These are phyloP conservation scores for Rhynchomys soricoides DNA, from an alignment of 2,113 vertebrate species.

Conservation along the genomic window DNA sequence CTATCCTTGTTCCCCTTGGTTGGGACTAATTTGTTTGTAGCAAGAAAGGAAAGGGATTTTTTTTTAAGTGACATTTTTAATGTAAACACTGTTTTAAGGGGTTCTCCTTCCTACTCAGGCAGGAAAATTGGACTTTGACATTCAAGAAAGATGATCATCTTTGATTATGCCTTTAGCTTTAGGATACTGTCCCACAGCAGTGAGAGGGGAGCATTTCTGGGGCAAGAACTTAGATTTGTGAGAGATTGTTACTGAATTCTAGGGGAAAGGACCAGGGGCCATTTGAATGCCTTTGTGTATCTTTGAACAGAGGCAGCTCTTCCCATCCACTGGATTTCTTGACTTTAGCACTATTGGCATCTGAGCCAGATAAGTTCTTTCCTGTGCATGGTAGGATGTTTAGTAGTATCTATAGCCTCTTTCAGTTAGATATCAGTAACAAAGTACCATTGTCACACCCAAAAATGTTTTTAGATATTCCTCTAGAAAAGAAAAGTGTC, in stretches of 20 bases:
- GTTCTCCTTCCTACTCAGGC: slow-evolving; percentile 15
- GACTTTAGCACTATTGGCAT: background rate
- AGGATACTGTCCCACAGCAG: slow-evolving; percentile 4
- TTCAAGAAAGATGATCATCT: slow-evolving; percentile 25
- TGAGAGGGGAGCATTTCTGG: background rate
- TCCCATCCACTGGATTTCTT: background rate
- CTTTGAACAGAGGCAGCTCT: background rate
- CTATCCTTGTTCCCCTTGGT: slow-evolving; percentile 56
- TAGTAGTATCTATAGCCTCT: background rate
- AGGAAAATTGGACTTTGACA: background rate
- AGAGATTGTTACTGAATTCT: slow-evolving; percentile 41
- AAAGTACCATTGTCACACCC: background rate
- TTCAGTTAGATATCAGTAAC: background rate
- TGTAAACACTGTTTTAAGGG: slow-evolving; percentile 46
- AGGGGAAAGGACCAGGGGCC: background rate
- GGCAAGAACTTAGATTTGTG: background rate
- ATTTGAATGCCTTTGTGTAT: background rate
- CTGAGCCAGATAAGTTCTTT: background rate
- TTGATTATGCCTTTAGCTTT: slow-evolving; percentile 2
- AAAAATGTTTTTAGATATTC: slow-evolving; percentile 1
- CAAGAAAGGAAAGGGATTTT: slow-evolving; percentile 64
- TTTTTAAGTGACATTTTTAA: slow-evolving; percentile 49
- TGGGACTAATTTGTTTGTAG: slow-evolving; percentile 62
- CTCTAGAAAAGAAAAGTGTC: background rate
- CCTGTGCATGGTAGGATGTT: background rate